A percentile compares a stretch with the other conserved stretches of the same genome.
These are phyloP conservation scores for Apodemia mormo DNA, from an alignment of 2,888 invertebrate species.

Conservation along the genomic window DNA sequence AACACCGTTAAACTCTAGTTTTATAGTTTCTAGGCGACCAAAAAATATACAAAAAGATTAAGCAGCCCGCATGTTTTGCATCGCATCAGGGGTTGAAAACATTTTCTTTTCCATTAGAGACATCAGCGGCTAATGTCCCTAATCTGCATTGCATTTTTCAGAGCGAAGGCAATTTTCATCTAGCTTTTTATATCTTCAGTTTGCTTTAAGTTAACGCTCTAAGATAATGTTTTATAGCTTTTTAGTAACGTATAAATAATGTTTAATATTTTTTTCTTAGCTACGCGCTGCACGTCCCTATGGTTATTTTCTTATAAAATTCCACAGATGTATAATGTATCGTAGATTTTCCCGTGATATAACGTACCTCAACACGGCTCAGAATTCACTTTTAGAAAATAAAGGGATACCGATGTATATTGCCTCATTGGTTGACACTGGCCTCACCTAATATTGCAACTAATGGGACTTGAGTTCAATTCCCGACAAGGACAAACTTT, in stretches of 20 bases:
- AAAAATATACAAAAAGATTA: background rate
- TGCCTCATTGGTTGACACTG: no score
- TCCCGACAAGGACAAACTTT: no score
- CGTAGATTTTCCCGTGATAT: no score
- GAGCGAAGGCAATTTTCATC: background rate
- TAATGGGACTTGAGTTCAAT: no score
- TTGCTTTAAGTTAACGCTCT: background rate
- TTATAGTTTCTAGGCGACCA: background rate
- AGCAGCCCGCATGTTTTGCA: conserved; percentile 20
- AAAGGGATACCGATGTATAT: no score
- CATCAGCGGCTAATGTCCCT: conserved; percentile 4
- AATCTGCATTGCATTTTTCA: conserved; percentile 14
- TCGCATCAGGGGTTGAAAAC: background rate
- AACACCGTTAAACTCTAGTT: no score
- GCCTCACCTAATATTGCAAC: no score
- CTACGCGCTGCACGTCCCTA: background rate
- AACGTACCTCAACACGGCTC: no score
- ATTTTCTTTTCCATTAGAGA: conserved; percentile 12
- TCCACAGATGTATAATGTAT: no score
- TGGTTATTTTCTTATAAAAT: no score
- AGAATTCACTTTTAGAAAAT: no score
- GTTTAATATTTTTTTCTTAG: background rate
- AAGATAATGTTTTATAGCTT: background rate
- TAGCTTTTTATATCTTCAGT: background rate
- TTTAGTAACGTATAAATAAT: background rate